Evolutionary conservation across 1,140 invertebrate genomes (phyloP), one percentile per base, ranked within the genome.

Genomic region (Manduca sexta): DNA sequence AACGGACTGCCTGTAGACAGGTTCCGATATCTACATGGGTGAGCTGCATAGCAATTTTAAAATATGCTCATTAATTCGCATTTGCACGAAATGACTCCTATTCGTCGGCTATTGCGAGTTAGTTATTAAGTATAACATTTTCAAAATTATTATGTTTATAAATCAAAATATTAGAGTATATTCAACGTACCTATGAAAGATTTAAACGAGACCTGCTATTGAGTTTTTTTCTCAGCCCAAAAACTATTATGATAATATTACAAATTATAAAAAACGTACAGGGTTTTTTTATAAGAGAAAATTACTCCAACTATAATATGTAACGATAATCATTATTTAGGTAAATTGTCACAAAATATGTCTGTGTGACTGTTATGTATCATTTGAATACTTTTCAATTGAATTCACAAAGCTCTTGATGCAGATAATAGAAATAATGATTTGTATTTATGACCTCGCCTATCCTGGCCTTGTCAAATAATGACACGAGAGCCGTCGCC

Each of bases 21-120:
- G 77, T 81, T 79, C 67, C 63, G 60, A 66, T 69, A 56, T 68
- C 75, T 26, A 73, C 73, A 67, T 74, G 74, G 71, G 73, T 68
- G 76, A 70, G 74, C 73, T 69, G 66, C 56, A 63, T 63, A 63
- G 56, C 62, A 58, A 77, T 72, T 75, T 77, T 74, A 73, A 74
- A 67, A 74, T 59, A 60, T 44, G 48, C 70, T 69, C 66, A 78
- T 80, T 80, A 78, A 76, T 80, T 76, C 69, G 58, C 60, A 64
- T 68, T 65, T 50, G 56, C 56, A 62, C 55, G 49, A 60, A 63
- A 65, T 59, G 54, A 69, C 60, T 64, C 47, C 60, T 56, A 50
- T 42, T 39, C 47, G 46, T 50, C 41, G 47, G 43, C 46, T 43
- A 15, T 30, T 43, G 49, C 35, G 42, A 55, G 34, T 55, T 30